These are phyloP conservation scores for Campylomormyrus tamandua DNA, from an alignment of 2,113 vertebrate species.

Conservation along the genomic window DNA sequence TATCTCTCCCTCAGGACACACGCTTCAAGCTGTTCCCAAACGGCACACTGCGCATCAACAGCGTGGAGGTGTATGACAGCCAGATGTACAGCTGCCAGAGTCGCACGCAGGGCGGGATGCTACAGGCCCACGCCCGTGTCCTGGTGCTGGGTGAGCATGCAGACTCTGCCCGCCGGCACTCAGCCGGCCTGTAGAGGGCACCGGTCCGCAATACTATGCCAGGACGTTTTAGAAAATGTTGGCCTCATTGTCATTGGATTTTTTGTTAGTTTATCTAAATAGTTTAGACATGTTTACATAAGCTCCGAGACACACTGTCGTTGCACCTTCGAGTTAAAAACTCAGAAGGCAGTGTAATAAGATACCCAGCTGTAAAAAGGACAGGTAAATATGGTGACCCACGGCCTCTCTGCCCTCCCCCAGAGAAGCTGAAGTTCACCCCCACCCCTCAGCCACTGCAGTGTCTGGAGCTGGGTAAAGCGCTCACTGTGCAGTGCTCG, in stretches of 20 bases:
- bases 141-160: constrained; percentile 65
- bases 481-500: constrained; percentile 79
- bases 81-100: constrained; percentile 70
- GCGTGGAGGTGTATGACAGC: constrained; percentile 75
- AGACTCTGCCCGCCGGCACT: neutral
- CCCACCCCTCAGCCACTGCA: constrained; percentile 80
- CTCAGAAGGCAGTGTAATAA: neutral
- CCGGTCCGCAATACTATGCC: neutral
- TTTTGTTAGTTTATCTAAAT: neutral
- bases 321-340: neutral
- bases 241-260: neutral
- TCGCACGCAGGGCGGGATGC: constrained; percentile 63
- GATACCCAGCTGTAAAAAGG: neutral
- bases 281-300: neutral
- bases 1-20: constrained; percentile 54
- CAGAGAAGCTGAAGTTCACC: constrained; percentile 96
- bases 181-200: neutral
- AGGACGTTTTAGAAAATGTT: neutral
- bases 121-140: constrained; percentile 64
- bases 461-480: constrained; percentile 89
- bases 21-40: constrained; percentile 72
- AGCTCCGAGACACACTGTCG: neutral
- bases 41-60: constrained; percentile 74
- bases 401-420: constrained; percentile 25
- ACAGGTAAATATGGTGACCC: neutral